Conservation (phyloP, 1,140 invertebrate genomes). For the Cotesia chilonis region DNA sequence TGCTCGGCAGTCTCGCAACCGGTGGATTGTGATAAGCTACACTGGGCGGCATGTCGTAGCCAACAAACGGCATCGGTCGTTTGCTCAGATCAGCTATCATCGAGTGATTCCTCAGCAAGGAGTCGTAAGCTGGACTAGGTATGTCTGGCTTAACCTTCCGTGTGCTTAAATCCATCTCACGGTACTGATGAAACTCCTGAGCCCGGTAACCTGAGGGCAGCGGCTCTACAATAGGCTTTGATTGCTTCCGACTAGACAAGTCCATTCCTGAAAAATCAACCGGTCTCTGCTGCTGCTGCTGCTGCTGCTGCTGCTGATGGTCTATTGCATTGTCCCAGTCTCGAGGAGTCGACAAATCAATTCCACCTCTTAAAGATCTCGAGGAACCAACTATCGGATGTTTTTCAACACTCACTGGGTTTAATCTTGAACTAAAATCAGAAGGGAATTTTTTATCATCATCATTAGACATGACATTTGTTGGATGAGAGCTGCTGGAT, state of each 20-base stretch:
- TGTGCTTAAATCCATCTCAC: conserved; percentile 62
- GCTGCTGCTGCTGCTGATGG: conserved; percentile 28
- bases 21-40: conserved; percentile 47
- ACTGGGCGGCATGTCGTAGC: conserved; percentile 51
- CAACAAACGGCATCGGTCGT: conserved; percentile 52
- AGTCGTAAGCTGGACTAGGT: conserved; percentile 52
- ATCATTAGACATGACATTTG: conserved; percentile 40
- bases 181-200: conserved; percentile 56
- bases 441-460: conserved; percentile 49
- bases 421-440: conserved; percentile 43
- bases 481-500: conserved; percentile 46
- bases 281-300: conserved; percentile 42
- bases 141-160: conserved; percentile 52
- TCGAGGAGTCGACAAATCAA: conserved; percentile 57
- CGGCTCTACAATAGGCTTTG: conserved; percentile 44
- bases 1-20: conserved; percentile 42
- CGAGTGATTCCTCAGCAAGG: conserved; percentile 59
- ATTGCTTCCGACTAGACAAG: conserved; percentile 58
- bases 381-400: background rate
- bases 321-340: conserved; percentile 55
- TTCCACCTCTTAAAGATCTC: conserved; percentile 43
- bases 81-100: conserved; percentile 62
- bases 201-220: conserved; percentile 47
- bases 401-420: background rate
- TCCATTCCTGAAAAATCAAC: conserved; percentile 63